Conservation (phyloP, 2,113 vertebrate genomes). For the Electrona antarctica region DNA sequence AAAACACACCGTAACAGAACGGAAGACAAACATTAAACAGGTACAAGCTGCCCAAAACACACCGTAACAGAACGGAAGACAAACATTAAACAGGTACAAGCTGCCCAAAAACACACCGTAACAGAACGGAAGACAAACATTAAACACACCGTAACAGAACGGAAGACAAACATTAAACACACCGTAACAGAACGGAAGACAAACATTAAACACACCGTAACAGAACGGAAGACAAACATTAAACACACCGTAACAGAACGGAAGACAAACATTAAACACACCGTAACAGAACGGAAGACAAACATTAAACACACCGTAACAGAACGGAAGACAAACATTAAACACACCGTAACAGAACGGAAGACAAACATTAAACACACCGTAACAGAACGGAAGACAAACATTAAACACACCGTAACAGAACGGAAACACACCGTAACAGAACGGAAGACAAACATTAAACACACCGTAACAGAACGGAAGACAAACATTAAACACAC, state of each 20-base stretch:
- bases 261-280: slow-evolving; percentile 17
- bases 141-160: not conserved
- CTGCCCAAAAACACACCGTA: slow-evolving; percentile 67
- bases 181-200: not conserved
- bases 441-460: no score
- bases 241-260: not conserved
- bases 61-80: not conserved
- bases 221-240: no score
- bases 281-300: no score
- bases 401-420: no score
- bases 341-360: no score
- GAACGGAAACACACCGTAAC: no score
- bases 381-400: no score
- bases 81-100: slow-evolving; percentile 80
- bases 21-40: slow-evolving; percentile 68
- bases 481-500: no score
- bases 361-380: no score
- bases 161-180: slow-evolving; percentile 15
- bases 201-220: not conserved
- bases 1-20: not conserved
- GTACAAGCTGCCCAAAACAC: slow-evolving; percentile 83
- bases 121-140: slow-evolving; percentile 13
- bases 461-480: no score
- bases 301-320: no score
- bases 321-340: no score